phyloP scores from a whole-genome alignment of 2,888 invertebrate genomes.

The Saturnia pavonia region DNA sequence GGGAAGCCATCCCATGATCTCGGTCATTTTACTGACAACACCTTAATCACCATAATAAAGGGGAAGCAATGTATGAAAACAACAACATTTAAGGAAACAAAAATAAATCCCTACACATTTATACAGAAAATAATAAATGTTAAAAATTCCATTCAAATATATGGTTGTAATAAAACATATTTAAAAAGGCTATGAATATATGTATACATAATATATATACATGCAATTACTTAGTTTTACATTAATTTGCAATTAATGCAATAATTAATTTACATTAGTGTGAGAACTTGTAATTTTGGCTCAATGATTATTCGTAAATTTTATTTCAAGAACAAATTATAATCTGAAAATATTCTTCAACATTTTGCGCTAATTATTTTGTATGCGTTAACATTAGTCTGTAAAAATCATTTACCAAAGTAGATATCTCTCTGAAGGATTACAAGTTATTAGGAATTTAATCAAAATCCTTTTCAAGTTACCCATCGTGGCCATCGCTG shows the following conservation, averaged over 20 bases:
- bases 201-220: too few species aligned
- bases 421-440: background rate
- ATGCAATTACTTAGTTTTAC: too few species aligned
- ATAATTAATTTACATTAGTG: too few species aligned
- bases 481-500: background rate
- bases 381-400: background rate
- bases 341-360: background rate
- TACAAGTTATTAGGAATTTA: background rate
- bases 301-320: background rate
- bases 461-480: background rate
- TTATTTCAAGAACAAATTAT: background rate
- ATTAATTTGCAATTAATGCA: too few species aligned
- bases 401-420: constrained; percentile 1
- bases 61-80: background rate
- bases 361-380: background rate
- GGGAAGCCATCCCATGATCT: background rate
- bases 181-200: background rate
- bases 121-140: background rate
- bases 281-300: background rate
- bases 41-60: background rate
- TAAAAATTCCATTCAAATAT: background rate
- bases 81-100: background rate
- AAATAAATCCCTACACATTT: background rate
- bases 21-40: background rate
- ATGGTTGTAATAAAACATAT: background rate